Conservation (phyloP, 2,113 vertebrate species). For the Coracopsis vasa region DNA sequence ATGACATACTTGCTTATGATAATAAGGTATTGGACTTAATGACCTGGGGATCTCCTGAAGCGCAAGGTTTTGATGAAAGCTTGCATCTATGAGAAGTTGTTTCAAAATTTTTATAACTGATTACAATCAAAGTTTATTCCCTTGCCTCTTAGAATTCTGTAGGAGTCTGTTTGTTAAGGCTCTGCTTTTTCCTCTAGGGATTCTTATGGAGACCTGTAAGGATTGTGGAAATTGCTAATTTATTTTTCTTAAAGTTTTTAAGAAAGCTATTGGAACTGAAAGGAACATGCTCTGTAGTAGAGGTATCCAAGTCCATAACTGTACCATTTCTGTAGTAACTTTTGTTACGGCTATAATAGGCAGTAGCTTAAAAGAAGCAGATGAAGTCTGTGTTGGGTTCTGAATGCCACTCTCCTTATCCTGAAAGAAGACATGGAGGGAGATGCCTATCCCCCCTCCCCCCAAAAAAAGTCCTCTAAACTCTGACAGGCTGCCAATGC, state of each 20-base stretch:
- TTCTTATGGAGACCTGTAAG: not conserved
- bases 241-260: not conserved
- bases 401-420: not conserved
- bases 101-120: not conserved
- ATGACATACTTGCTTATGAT: not conserved
- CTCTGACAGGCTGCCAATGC: not conserved
- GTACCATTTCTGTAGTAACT: not conserved
- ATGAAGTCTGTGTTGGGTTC: not conserved
- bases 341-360: not conserved
- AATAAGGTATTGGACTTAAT: not conserved
- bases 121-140: not conserved
- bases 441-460: not conserved
- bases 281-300: not conserved
- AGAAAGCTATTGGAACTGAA: not conserved
- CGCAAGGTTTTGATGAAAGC: not conserved
- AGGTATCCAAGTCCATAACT: not conserved
- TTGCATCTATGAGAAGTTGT: not conserved
- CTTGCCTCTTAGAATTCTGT: not conserved
- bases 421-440: not conserved
- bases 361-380: not conserved
- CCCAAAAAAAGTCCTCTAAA: not conserved
- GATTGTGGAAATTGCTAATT: not conserved
- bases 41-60: not conserved
- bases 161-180: not conserved
- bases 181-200: not conserved